These are phyloP conservation scores for Gobio gobio DNA, from an alignment of 2,113 vertebrate species.

Conservation along the genomic window DNA sequence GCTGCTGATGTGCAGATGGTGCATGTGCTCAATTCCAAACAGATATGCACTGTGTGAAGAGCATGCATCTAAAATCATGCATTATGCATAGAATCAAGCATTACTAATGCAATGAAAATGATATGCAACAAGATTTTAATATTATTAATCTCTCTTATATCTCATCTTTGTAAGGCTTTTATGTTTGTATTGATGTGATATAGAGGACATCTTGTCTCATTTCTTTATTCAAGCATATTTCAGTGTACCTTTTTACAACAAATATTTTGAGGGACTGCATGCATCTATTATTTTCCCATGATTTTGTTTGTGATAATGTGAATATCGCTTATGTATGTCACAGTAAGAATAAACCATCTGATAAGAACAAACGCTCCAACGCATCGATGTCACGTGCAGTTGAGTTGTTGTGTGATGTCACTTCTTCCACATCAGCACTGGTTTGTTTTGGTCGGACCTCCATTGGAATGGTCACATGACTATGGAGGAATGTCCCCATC, in stretches of 20 bases:
- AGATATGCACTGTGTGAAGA: background rate
- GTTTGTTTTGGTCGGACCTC: slow-evolving; percentile 52
- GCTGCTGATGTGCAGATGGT: background rate
- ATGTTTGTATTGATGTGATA: background rate
- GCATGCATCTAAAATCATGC: background rate
- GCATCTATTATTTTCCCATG: background rate
- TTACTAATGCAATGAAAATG: background rate
- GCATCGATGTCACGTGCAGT: background rate
- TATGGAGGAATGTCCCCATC: background rate
- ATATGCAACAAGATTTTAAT: background rate
- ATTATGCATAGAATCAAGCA: slow-evolving; percentile 2
- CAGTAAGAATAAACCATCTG: background rate
- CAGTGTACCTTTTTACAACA: background rate
- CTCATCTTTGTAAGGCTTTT: background rate
- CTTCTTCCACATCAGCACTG: slow-evolving; percentile 41
- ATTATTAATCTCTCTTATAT: background rate
- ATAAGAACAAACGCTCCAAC: background rate
- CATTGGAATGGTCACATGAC: slow-evolving; percentile 32
- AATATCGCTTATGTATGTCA: background rate
- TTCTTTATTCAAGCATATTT: background rate
- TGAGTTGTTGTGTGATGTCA: slow-evolving; percentile 32
- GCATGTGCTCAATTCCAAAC: background rate
- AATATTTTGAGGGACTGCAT: background rate
- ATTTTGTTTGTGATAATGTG: slow-evolving; percentile 2
- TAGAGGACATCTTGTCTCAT: background rate